Evolutionary conservation across 2,797 vertebrate genomes (phyloP).

Genomic region (Hydrophis major): DNA sequence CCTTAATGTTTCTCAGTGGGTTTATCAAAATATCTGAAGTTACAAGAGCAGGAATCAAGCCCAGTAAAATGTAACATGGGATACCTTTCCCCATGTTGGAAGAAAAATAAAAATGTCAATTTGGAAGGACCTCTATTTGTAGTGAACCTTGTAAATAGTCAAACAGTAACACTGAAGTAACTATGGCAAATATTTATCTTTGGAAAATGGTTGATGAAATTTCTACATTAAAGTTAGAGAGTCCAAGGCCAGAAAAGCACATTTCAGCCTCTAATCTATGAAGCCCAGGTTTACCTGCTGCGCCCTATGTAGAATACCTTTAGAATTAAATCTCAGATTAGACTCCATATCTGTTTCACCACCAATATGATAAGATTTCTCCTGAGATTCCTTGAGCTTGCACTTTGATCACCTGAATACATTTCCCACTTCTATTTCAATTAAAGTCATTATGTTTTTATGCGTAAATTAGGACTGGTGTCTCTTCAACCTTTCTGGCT

Average conservation of each 20-base stretch:
- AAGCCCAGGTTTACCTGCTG: not conserved
- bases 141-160: constrained; percentile 47
- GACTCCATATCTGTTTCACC: not conserved
- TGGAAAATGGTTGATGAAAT: not conserved
- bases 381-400: not conserved
- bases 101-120: constrained; percentile 8
- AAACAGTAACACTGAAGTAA: constrained; percentile 51
- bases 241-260: not conserved
- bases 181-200: constrained; percentile 43
- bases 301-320: not conserved
- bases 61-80: constrained; percentile 53
- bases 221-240: not conserved
- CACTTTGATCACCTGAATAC: not conserved
- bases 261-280: not conserved
- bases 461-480: not conserved
- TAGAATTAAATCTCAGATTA: not conserved
- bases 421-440: not conserved
- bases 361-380: not conserved
- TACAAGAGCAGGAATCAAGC: constrained; percentile 51
- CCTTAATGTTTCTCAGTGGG: constrained; percentile 62
- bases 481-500: not conserved
- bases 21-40: constrained; percentile 52
- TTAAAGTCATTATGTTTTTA: not conserved
- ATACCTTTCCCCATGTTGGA: constrained; percentile 52
- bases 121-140: constrained; percentile 17